A percentile compares a stretch with the other conserved stretches of the same genome.
phyloP scores from a whole-genome alignment of 1,140 invertebrate species.

The Diabrotica virgifera region DNA sequence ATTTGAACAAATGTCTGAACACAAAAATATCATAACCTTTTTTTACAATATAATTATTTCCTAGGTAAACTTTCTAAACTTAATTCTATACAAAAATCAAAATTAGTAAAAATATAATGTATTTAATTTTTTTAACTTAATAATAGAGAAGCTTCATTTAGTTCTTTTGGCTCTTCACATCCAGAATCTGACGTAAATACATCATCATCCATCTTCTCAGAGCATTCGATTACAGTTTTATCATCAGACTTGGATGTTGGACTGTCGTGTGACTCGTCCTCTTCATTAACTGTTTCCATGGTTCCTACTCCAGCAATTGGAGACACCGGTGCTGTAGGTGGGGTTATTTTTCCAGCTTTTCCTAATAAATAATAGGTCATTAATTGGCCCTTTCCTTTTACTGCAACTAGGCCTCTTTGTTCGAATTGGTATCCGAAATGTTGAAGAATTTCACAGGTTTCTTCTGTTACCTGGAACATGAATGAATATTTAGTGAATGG shows the following conservation, averaged over 20 bases:
- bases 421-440: slow-evolving; percentile 88
- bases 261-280: slow-evolving; percentile 44
- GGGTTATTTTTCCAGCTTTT: slow-evolving; percentile 61
- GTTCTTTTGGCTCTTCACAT: background rate
- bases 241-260: slow-evolving; percentile 45
- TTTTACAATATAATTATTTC: too few relatives aligned
- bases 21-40: too few relatives aligned
- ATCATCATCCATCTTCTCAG: slow-evolving; percentile 39
- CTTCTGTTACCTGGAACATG: slow-evolving; percentile 77
- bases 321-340: slow-evolving; percentile 42
- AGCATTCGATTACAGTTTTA: slow-evolving; percentile 47
- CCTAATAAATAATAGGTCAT: slow-evolving; percentile 91
- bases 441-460: slow-evolving; percentile 82
- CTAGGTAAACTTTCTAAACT: too few relatives aligned
- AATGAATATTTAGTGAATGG: too few relatives aligned
- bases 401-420: slow-evolving; percentile 84
- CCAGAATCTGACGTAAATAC: slow-evolving; percentile 30
- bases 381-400: slow-evolving; percentile 93
- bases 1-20: too few relatives aligned
- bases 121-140: background rate
- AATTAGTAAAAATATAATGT: background rate
- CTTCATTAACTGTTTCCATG: slow-evolving; percentile 44
- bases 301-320: slow-evolving; percentile 29
- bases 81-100: slow-evolving; percentile 2
- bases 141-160: background rate